Percentiles rank a stretch among this genome's conserved stretches.
Evolutionary conservation across 2,113 vertebrate genomes (phyloP).

Genomic region (Casuarius casuarius): DNA sequence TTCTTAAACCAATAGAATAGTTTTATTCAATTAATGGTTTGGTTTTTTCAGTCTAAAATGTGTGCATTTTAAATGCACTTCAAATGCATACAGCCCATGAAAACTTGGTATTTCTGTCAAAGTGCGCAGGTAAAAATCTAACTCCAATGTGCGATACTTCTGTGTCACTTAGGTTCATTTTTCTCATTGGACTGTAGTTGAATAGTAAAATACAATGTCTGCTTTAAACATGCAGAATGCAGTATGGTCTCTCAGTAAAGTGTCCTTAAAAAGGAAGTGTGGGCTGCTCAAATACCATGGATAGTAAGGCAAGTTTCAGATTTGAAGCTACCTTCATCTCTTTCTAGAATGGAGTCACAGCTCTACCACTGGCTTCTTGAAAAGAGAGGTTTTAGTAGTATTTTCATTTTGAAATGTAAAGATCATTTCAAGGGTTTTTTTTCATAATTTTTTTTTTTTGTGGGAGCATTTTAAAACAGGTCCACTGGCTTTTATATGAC

Average conservation of each 20-base stretch:
- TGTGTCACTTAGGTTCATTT: not conserved
- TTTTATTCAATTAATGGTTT: not conserved
- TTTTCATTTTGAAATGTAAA: not conserved
- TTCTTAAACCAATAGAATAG: not conserved
- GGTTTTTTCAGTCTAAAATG: not conserved
- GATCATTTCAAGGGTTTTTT: not conserved
- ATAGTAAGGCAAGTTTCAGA: not conserved
- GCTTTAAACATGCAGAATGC: not conserved
- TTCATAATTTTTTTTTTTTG: too few species aligned
- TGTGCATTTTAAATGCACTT: not conserved
- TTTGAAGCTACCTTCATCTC: not conserved
- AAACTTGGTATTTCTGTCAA: not conserved
- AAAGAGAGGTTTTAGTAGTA: not conserved
- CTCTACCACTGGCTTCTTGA: not conserved
- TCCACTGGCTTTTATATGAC: too few species aligned
- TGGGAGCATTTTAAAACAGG: not conserved
- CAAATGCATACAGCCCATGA: fast-evolving
- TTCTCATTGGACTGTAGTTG: not conserved
- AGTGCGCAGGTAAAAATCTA: not conserved
- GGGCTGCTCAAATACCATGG: not conserved
- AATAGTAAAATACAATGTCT: not conserved
- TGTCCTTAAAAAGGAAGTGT: not conserved
- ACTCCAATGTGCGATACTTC: not conserved
- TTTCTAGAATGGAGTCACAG: not conserved
- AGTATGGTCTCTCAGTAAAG: not conserved